phyloP scores from a whole-genome alignment of 2,797 vertebrate genomes.

The Otolemur crassicaudatus region DNA sequence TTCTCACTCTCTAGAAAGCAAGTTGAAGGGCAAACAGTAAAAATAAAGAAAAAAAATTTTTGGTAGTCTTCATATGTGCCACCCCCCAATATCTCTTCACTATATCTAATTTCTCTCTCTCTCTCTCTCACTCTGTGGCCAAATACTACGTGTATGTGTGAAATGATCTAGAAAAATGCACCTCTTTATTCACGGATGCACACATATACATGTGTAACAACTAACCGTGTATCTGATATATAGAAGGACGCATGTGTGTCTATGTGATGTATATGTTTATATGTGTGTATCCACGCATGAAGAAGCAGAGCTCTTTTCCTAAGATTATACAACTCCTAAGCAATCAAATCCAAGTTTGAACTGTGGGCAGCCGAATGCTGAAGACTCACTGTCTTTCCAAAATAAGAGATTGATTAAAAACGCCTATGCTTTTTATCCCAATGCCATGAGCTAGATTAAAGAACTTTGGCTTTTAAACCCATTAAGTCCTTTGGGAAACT shows the following conservation, averaged over 20 bases:
- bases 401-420: background rate
- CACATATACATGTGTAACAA: background rate
- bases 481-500: background rate
- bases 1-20: background rate
- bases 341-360: background rate
- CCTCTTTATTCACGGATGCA: background rate
- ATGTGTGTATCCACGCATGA: fast-evolving
- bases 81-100: background rate
- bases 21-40: background rate
- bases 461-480: background rate
- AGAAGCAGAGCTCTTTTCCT: background rate
- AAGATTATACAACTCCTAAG: background rate
- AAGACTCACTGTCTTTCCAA: background rate
- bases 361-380: background rate
- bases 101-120: no score
- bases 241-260: background rate
- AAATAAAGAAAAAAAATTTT: background rate
- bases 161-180: background rate
- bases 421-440: background rate
- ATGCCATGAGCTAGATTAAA: background rate
- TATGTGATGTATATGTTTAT: background rate
- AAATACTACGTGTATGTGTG: background rate
- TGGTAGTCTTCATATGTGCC: background rate
- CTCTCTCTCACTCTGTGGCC: background rate
- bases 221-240: background rate